phyloP scores from a whole-genome alignment of 2,888 invertebrate genomes.

The Temnothorax unifasciatus region DNA sequence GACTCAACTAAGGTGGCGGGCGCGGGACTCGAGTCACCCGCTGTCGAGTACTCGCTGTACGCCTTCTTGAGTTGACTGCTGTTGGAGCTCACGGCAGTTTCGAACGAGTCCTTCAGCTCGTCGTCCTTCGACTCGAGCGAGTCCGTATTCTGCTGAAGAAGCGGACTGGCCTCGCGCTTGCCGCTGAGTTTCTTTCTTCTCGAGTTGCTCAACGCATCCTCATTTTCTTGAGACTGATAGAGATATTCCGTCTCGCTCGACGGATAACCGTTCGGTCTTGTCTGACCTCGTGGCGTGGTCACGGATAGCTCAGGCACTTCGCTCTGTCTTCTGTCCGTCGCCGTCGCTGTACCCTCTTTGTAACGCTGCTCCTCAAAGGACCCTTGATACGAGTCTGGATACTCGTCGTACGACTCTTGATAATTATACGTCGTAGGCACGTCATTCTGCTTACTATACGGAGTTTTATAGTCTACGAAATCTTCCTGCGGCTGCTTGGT shows the following conservation, averaged over 20 bases:
- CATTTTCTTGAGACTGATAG: conserved; percentile 79
- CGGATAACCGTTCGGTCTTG: conserved; percentile 82
- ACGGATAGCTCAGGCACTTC: conserved; percentile 83
- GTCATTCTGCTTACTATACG: conserved; percentile 79
- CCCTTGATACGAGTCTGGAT: conserved; percentile 79
- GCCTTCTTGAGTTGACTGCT: conserved; percentile 83
- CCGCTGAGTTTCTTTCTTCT: conserved; percentile 81
- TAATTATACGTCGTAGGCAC: conserved; percentile 74
- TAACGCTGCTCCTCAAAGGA: conserved; percentile 79
- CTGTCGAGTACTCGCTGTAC: conserved; percentile 81
- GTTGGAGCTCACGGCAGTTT: conserved; percentile 87
- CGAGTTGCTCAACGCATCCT: conserved; percentile 77
- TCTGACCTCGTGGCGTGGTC: conserved; percentile 82
- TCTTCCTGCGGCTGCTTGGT: conserved; percentile 76
- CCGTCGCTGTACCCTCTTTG: conserved; percentile 71
- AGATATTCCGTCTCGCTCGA: conserved; percentile 81
- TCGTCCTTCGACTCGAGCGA: conserved; percentile 88
- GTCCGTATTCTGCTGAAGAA: conserved; percentile 87
- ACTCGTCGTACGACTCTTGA: conserved; percentile 77
- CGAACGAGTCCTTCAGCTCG: conserved; percentile 88
- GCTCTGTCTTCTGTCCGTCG: conserved; percentile 77
- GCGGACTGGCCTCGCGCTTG: conserved; percentile 83
- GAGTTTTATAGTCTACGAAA: conserved; percentile 78
- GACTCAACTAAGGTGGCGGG: conserved; percentile 78
- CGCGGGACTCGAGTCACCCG: conserved; percentile 77